phyloP scores from a whole-genome alignment of 2,888 invertebrate genomes.

The Adineta ricciae region DNA sequence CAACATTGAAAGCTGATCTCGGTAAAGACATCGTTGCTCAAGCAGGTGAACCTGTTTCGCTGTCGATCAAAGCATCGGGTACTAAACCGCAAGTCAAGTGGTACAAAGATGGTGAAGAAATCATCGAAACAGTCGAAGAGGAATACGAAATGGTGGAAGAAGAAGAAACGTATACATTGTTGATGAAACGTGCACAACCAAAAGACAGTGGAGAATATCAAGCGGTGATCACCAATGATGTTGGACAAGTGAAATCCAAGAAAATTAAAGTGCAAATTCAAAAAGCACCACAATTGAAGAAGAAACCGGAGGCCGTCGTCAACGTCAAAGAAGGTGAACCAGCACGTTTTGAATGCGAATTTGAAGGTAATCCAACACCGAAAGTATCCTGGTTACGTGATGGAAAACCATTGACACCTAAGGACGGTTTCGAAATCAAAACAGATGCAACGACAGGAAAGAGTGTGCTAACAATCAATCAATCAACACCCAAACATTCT shows the following conservation, averaged over 20 bases:
- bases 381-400: slow-evolving; percentile 26
- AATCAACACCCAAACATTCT: neutral
- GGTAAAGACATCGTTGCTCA: neutral
- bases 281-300: slow-evolving; percentile 2
- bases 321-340: slow-evolving; percentile 26
- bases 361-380: slow-evolving; percentile 27
- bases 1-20: neutral
- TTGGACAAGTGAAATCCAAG: slow-evolving; percentile 24
- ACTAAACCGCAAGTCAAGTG: slow-evolving; percentile 33
- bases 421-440: slow-evolving; percentile 26
- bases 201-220: slow-evolving; percentile 30
- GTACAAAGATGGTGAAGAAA: slow-evolving; percentile 29
- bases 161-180: slow-evolving; percentile 23
- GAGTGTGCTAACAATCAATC: neutral
- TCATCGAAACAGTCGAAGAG: slow-evolving; percentile 23
- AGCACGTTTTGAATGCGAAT: slow-evolving; percentile 22
- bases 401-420: slow-evolving; percentile 24
- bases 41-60: neutral
- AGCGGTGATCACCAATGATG: slow-evolving; percentile 15
- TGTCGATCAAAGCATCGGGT: neutral
- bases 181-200: slow-evolving; percentile 27
- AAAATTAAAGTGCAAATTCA: slow-evolving; percentile 13
- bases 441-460: neutral
- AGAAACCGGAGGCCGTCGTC: neutral
- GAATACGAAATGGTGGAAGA: slow-evolving; percentile 16